A percentile compares a stretch with the other conserved stretches of the same genome.
Evolutionary conservation across 2,888 invertebrate species (phyloP).

Genomic region (Drosophila vallismaia): DNA sequence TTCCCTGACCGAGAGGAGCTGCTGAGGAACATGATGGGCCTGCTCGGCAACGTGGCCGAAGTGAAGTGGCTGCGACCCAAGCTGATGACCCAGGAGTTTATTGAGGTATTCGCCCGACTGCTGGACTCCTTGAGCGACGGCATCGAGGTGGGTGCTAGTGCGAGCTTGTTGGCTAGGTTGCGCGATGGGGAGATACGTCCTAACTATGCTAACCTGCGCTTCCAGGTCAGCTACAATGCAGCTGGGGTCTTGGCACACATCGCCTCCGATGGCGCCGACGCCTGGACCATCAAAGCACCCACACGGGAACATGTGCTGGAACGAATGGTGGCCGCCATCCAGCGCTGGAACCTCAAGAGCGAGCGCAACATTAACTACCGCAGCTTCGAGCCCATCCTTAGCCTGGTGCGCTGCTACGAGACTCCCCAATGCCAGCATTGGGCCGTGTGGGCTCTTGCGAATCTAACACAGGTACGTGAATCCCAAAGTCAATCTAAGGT

Average conservation of each 20-base stretch:
- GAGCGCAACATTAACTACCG: slow-evolving; percentile 98
- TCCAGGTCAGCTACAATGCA: slow-evolving; percentile 95
- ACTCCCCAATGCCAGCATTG: slow-evolving; percentile 97
- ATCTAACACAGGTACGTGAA: slow-evolving; percentile 88
- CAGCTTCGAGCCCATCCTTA: slow-evolving; percentile 96
- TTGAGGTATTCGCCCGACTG: slow-evolving; percentile 93
- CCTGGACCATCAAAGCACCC: slow-evolving; percentile 92
- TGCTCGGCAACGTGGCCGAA: slow-evolving; percentile 98
- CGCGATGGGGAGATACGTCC: slow-evolving; percentile 57
- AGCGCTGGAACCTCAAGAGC: slow-evolving; percentile 93
- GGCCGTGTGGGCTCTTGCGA: slow-evolving; percentile 99
- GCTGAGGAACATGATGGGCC: slow-evolving; percentile 98
- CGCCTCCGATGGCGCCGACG: slow-evolving; percentile 93
- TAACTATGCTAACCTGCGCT: slow-evolving; percentile 67
- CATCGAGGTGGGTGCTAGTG: slow-evolving; percentile 89
- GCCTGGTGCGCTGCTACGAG: slow-evolving; percentile 91
- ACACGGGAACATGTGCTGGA: slow-evolving; percentile 89
- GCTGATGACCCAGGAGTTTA: slow-evolving; percentile 93
- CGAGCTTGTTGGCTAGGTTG: slow-evolving; percentile 33
- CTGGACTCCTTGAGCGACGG: slow-evolving; percentile 95
- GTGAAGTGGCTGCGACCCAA: slow-evolving; percentile 91
- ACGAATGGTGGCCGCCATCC: slow-evolving; percentile 92
- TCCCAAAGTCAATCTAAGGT: background rate
- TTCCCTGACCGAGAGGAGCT: slow-evolving; percentile 95
- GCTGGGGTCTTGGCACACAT: slow-evolving; percentile 98